Base-by-base conservation (phyloP, 2,888 invertebrate genomes). In the Drosophila seclusa region DNA sequence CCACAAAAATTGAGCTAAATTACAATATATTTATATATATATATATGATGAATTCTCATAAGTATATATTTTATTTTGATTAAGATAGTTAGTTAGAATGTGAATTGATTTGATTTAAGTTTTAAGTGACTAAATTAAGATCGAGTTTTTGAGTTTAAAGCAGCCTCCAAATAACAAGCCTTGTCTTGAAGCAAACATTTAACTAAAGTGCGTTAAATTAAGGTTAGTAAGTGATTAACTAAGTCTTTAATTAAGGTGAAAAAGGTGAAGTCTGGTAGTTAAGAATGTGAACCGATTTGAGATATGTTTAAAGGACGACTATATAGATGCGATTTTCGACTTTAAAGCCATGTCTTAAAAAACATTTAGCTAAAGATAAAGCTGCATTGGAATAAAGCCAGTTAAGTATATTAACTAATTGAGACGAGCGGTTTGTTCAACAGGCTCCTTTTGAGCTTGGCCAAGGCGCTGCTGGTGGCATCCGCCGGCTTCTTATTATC, bases 371-470 rank as follows among this genome's bases (percentile, higher is more conserved):
- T 59, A 50, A 72, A 52, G 10, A 21, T 13, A 21, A 18, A 18
- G 36, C 13, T 50, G 38, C 27, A 57, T 16, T 13, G 4, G 27
- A 36, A 10, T 53, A 53, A 27, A 8, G 29, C 2, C 24, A 55
- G 2, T 13, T 6, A 18, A 0, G 24, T 16, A 18, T 2, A n/a
- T 57, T 57, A 27, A 29, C 61, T 91, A 74, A 93, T 93, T 6
- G 91, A 92, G 38, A 93, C 91, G 52, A 93, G 82, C 4, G 93
- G 93, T 68, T 93, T 93, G 68, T 89, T 91, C 76, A 92, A 88
- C 7, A 93, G 78, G 82, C 92, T 93, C 78, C 92, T 93, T 57
- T 92, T 92, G 5, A 93, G 73, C 76, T 93, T 93, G 2, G 87
- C 78, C 64, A 92, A 60, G n/a, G 91, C 90, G 34, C 79, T 86